phyloP scores from a whole-genome alignment of 23 tunicate species.

The Phallusia fumigata region DNA sequence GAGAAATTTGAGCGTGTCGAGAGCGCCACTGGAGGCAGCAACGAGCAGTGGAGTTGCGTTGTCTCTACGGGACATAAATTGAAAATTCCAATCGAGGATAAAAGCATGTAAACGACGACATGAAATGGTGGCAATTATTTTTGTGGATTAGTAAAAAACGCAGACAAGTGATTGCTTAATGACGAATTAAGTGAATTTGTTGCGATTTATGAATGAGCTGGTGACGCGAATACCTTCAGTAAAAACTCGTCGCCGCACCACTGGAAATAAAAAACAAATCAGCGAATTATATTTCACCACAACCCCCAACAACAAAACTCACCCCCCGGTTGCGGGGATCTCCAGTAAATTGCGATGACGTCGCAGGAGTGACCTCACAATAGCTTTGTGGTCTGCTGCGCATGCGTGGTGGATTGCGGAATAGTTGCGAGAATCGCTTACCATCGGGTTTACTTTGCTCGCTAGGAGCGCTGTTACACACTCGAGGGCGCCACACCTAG shows the following conservation, averaged over 20 bases:
- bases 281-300: too few relatives aligned
- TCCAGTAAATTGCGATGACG: conserved; percentile 72
- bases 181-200: background rate
- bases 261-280: too few relatives aligned
- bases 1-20: conserved; percentile 49
- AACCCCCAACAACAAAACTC: background rate
- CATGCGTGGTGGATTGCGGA: conserved; percentile 86
- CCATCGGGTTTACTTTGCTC: conserved; percentile 42
- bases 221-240: too few relatives aligned
- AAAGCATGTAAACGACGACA: too few relatives aligned
- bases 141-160: too few relatives aligned
- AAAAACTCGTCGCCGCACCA: too few relatives aligned
- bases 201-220: background rate
- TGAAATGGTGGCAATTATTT: too few relatives aligned
- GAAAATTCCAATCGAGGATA: too few relatives aligned
- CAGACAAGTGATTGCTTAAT: too few relatives aligned
- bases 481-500: conserved; percentile 77
- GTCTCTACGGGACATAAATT: conserved; percentile 43
- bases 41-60: conserved; percentile 71
- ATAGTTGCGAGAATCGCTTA: conserved; percentile 67
- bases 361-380: conserved; percentile 52
- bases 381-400: conserved; percentile 48
- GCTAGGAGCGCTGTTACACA: conserved; percentile 76
- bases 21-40: conserved; percentile 83
- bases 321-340: conserved; percentile 69